Evolutionary conservation across 2,888 invertebrate genomes (phyloP), one percentile per base, ranked within the genome.

Genomic region (Leuctra nigra): DNA sequence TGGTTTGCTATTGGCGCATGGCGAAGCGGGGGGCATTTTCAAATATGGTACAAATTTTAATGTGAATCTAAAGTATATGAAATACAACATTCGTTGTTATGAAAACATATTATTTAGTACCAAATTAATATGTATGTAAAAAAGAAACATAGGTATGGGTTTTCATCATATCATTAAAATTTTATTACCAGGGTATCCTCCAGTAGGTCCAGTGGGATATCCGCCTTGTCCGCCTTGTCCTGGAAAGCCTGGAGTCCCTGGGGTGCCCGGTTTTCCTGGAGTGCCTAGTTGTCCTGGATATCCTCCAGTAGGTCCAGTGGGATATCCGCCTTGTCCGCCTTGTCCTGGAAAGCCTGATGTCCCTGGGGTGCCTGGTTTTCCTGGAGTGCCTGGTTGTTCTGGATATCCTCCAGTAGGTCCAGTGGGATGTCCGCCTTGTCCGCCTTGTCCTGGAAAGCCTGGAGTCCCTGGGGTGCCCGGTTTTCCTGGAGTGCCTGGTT

Each of bases 321-420:
- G 54, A 9, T 66, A 67, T 3, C 64, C 62, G 2, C 53, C 61
- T 61, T 70, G 67, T 44, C 71, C 71, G 56, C 68, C 69, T 1
- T 6, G 59, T 58, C 53, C 67, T 39, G 63, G 61, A 9, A 24
- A 4, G n/a, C 58, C 58, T 9, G 52, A 56, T n/a, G n/a, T 14
- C 11, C 57, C 57, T 4, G 55, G 25, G 11, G 33, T 2, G 1
- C 61, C 56, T n/a, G 60, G 59, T 3, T n/a, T 13, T 13, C 61
- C 55, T 18, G 61, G 54, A 16, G 20, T 14, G 2, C 60, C 60
- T 55, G 61, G 76, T 73, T 64, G 56, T 4, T 70, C 68, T 2
- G 67, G 64, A 13, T 56, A 22, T 7, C 63, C 63, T 39, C 61
- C 62, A 14, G 22, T 41, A 39, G 64, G 62, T 64, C 64, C 14